Conservation (phyloP, 2,888 invertebrate species). For the Hypsopygia costalis region DNA sequence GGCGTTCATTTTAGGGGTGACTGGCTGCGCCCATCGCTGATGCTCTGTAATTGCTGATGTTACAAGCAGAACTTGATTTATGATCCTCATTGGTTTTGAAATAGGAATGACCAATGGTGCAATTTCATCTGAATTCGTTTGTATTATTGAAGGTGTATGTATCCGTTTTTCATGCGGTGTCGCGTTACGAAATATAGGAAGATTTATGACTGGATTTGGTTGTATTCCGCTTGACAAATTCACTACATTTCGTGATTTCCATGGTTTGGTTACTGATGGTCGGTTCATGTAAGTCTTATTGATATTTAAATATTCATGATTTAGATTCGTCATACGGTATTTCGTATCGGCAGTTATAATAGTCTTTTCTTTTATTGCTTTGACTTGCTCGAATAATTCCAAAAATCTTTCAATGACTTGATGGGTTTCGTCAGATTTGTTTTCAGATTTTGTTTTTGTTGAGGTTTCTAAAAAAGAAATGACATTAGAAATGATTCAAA, state of each 20-base stretch:
- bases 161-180: conserved; percentile 8
- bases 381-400: conserved; percentile 43
- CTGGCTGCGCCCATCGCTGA: background rate
- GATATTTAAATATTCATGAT: background rate
- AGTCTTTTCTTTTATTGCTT: conserved; percentile 27
- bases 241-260: no score
- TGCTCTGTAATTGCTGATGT: conserved; percentile 16
- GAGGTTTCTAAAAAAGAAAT: conserved; percentile 23
- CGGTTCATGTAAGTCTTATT: no score
- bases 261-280: no score
- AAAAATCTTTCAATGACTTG: conserved; percentile 41
- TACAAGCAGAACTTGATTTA: conserved; percentile 54
- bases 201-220: no score
- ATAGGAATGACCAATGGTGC: conserved; percentile 50
- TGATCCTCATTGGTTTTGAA: conserved; percentile 32
- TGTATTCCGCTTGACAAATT: background rate
- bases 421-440: conserved; percentile 21
- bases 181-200: conserved; percentile 4
- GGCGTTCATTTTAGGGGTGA: background rate
- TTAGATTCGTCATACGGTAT: conserved; percentile 1
- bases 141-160: conserved; percentile 40
- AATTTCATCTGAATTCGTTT: conserved; percentile 57
- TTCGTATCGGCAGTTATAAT: conserved; percentile 12
- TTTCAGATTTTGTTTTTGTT: conserved; percentile 8
- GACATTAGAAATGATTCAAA: no score